These are phyloP conservation scores for Mellilla xanthometata DNA, from an alignment of 2,888 invertebrate species.

Conservation along the genomic window DNA sequence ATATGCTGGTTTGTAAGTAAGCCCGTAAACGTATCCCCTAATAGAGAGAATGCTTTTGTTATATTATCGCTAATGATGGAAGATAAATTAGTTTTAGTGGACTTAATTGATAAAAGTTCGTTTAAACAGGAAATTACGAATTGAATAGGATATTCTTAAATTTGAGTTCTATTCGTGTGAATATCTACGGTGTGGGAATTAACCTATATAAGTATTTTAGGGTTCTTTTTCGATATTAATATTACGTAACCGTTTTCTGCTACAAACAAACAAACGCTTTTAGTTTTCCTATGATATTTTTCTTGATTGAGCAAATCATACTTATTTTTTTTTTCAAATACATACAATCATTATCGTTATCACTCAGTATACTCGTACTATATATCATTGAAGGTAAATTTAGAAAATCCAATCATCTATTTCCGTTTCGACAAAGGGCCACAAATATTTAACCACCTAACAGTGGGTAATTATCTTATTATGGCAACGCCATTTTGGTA, in stretches of 20 bases:
- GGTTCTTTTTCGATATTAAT: no score
- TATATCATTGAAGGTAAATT: no score
- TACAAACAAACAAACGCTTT: no score
- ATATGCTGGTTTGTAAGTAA: no score
- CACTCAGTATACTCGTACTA: no score
- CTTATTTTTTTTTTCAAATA: no score
- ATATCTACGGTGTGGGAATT: no score
- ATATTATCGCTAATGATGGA: slow-evolving; percentile 35
- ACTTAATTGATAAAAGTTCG: slow-evolving; percentile 14
- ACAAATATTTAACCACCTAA: slow-evolving; percentile 27
- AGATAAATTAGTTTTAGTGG: slow-evolving; percentile 31
- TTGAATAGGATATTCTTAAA: neutral
- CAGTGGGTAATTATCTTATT: slow-evolving; percentile 54
- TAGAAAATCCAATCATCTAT: slow-evolving; percentile 5
- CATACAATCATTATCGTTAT: no score
- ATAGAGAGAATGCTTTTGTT: slow-evolving; percentile 36
- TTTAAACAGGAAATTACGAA: slow-evolving; percentile 12
- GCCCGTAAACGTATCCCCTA: slow-evolving; percentile 11
- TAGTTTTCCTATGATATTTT: no score
- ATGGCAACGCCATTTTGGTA: slow-evolving; percentile 52
- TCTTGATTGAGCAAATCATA: no score
- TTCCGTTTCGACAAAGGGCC: slow-evolving; percentile 30
- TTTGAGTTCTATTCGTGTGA: neutral
- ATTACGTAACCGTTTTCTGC: no score
- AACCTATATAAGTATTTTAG: no score